Base-by-base conservation (phyloP, 1,140 invertebrate species). In the Holcopasites calliopsidis region DNA sequence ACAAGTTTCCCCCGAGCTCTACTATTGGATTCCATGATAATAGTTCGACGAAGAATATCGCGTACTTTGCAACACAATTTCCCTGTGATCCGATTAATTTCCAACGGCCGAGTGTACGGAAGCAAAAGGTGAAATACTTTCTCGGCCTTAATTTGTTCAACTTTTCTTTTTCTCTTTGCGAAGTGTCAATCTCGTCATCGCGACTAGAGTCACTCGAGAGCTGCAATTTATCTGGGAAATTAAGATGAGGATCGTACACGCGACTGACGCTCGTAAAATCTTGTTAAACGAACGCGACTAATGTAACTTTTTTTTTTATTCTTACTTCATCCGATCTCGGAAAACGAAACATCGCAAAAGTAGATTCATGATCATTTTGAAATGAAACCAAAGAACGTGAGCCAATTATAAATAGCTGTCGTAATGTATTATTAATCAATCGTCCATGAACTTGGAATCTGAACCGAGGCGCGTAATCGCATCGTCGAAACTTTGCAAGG, bases 201-300 rank as follows among this genome's bases (percentile, higher is more conserved):
- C 21, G 16, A 11, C 13, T 2, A 16, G 1, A 23, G 21, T 33
- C 23, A 23, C 2, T 31, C 18, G 40, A 47, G 28, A 13, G 8
- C n/a, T 4, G 35, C 2, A 40, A 60, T 42, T 50, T 75, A 57
- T 18, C 11, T 7, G 6, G 2, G 38, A n/a, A 44, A 65, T 65
- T 55, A 55, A 58, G 33, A 58, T 33, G 33, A 21, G 8, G n/a
- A 21, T 54, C 18, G 38, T 40, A 55, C 42, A 64, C 26, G 13
- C 44, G 31, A n/a, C 21, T 16, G 23, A 4, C 10, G 49, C 71
- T 44, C 31, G 42, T 49, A 49, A 71, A 71, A 35, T 61, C 55
- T 71, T 31, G 33, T 71, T 49, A 35, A 71, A 61, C 31, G 7
- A 3, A 42, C n/a, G n/a, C 47, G 61, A 71, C 21, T 50, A 38